Evolutionary conservation across 1,140 invertebrate genomes (phyloP).

Genomic region (Uloborus diversus): DNA sequence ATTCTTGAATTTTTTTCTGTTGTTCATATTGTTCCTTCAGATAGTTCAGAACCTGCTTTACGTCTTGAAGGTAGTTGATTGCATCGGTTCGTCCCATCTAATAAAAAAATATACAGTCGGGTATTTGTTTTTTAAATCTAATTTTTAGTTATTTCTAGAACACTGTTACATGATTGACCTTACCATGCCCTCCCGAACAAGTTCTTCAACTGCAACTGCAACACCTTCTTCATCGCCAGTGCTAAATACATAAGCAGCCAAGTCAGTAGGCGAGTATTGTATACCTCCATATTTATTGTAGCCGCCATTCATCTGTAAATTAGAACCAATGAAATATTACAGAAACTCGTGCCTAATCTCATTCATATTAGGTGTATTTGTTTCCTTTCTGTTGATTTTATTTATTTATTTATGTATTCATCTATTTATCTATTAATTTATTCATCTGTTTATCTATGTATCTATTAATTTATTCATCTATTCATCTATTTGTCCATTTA

Average conservation of each 20-base stretch:
- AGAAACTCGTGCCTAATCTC: too few relatives aligned
- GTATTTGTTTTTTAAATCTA: background rate
- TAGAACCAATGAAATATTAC: too few relatives aligned
- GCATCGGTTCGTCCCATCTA: conserved; percentile 63
- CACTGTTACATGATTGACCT: conserved; percentile 54
- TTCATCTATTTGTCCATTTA: too few relatives aligned
- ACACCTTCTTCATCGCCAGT: conserved; percentile 80
- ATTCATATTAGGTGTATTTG: too few relatives aligned
- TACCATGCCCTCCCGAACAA: conserved; percentile 77
- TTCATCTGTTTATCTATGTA: too few relatives aligned
- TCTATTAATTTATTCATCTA: too few relatives aligned
- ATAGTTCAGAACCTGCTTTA: conserved; percentile 61
- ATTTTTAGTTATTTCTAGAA: background rate
- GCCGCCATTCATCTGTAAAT: background rate
- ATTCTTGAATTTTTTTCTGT: background rate
- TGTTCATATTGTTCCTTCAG: conserved; percentile 17
- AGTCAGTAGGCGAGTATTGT: conserved; percentile 31
- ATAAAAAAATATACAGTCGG: background rate
- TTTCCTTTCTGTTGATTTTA: too few relatives aligned
- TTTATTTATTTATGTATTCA: too few relatives aligned
- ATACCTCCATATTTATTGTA: conserved; percentile 33
- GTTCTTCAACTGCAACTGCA: conserved; percentile 76
- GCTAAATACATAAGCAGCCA: conserved; percentile 80
- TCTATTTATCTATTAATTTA: too few relatives aligned
- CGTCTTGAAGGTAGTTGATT: conserved; percentile 76